Percentiles rank a stretch among this genome's conserved stretches.
Conservation (phyloP, 1,140 invertebrate species). For the Ladona fulva region DNA sequence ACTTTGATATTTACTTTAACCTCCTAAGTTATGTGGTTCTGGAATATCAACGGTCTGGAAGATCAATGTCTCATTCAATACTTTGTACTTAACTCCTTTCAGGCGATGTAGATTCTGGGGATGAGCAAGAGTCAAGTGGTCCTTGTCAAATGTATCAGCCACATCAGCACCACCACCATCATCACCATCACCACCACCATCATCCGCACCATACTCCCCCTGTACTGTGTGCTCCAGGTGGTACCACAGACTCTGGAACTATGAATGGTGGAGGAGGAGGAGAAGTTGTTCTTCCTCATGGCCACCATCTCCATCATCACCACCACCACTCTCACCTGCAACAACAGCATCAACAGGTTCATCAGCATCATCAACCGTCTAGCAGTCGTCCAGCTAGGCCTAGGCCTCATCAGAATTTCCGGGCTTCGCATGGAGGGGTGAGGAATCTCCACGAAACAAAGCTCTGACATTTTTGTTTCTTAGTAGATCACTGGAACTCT, state of each 20-base stretch:
- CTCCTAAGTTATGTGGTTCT: too few relatives aligned
- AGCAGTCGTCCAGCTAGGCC: background rate
- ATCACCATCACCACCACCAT: background rate
- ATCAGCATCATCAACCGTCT: too few relatives aligned
- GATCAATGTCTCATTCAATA: too few relatives aligned
- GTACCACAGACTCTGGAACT: background rate
- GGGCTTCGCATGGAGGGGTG: background rate
- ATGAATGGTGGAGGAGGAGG: background rate
- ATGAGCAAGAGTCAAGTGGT: background rate
- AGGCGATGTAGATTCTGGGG: background rate
- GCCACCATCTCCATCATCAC: background rate
- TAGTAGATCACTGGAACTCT: too few relatives aligned
- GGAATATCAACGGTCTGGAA: too few relatives aligned
- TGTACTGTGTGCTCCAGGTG: background rate
- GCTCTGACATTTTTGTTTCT: background rate
- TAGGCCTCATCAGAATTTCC: background rate
- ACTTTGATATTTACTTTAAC: too few relatives aligned
- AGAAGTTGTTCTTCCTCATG: background rate
- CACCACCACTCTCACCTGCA: background rate
- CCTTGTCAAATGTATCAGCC: background rate
- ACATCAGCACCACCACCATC: background rate
- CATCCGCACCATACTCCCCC: background rate
- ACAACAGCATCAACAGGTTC: background rate
- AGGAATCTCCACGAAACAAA: background rate
- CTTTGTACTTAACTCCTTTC: too few relatives aligned